phyloP scores from a whole-genome alignment of 2,888 invertebrate species.

The Pomacea canaliculata region DNA sequence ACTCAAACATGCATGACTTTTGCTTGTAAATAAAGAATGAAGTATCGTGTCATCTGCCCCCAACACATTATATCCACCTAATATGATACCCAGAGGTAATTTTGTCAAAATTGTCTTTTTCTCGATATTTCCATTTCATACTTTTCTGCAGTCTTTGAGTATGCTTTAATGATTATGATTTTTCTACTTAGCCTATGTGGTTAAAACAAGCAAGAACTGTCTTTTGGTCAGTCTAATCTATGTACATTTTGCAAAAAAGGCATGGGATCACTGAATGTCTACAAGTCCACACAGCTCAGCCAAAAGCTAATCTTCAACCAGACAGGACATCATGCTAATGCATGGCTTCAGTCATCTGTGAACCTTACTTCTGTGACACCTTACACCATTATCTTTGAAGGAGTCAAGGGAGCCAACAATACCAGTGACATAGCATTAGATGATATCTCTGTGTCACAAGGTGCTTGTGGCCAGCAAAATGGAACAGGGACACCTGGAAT shows the following conservation, averaged over 20 bases:
- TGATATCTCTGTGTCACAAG: constrained; percentile 28
- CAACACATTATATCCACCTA: too few species aligned
- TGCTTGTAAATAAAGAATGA: too few species aligned
- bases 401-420: constrained; percentile 45
- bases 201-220: too few species aligned
- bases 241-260: constrained; percentile 29
- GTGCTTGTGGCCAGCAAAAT: constrained; percentile 43
- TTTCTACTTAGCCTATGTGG: too few species aligned
- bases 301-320: constrained; percentile 42
- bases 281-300: constrained; percentile 30
- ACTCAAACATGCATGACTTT: too few species aligned
- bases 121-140: too few species aligned
- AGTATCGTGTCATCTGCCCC: too few species aligned
- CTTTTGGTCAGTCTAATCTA: too few species aligned
- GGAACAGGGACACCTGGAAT: constrained; percentile 33
- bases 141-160: too few species aligned
- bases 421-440: constrained; percentile 51
- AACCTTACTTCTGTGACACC: constrained; percentile 36
- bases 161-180: too few species aligned
- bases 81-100: too few species aligned
- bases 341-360: constrained; percentile 49
- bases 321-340: constrained; percentile 49
- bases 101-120: too few species aligned
- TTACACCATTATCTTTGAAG: constrained; percentile 57
- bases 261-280: constrained; percentile 56